phyloP scores from a whole-genome alignment of 2,797 vertebrate genomes.

The Odontamblyopus lacepedii region DNA sequence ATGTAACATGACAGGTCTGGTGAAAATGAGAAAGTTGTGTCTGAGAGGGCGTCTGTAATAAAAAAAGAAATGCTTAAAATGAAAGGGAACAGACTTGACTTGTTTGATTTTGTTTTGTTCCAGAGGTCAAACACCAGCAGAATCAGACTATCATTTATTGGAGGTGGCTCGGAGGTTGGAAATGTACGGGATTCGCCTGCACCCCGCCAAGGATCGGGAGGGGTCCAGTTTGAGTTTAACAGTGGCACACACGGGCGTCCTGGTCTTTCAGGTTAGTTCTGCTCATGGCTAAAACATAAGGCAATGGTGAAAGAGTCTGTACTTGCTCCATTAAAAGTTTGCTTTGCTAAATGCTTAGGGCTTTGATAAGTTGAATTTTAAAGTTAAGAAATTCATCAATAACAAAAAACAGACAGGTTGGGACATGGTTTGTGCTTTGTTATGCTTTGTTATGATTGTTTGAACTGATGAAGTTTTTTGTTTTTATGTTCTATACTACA shows the following conservation, averaged over 20 bases:
- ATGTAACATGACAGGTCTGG: no score
- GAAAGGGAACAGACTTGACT: neutral
- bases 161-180: slow-evolving; percentile 93
- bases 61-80: neutral
- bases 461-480: no score
- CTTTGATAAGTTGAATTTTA: neutral
- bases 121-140: slow-evolving; percentile 95
- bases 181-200: slow-evolving; percentile 93
- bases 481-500: no score
- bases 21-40: no score
- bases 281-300: neutral
- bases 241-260: slow-evolving; percentile 91
- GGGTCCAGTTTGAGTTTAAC: slow-evolving; percentile 91
- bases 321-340: neutral
- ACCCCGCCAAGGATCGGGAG: slow-evolving; percentile 95
- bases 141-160: slow-evolving; percentile 94
- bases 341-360: neutral
- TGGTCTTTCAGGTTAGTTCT: slow-evolving; percentile 91
- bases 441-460: no score
- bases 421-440: no score
- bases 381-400: neutral
- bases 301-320: neutral
- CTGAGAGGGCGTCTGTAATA: neutral
- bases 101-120: slow-evolving; percentile 18
- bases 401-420: neutral